Conservation (phyloP, 2,888 invertebrate species). For the Idaea dimidiata region DNA sequence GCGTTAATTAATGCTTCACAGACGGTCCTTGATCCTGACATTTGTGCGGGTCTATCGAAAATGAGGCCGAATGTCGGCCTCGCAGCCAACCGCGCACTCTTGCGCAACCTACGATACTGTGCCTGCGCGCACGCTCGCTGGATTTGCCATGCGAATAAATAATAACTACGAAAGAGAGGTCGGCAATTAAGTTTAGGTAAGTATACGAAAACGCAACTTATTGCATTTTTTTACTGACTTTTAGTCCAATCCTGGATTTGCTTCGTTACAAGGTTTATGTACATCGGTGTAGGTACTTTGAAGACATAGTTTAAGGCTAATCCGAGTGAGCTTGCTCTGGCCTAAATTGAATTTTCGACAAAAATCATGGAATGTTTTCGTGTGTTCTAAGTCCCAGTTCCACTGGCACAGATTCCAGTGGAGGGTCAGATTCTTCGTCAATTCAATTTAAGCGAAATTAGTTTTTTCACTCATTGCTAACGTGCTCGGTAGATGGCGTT, state of each 20-base stretch:
- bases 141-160: not conserved
- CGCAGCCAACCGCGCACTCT: constrained; percentile 37
- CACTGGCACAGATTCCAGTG: too few species aligned
- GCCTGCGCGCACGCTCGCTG: constrained; percentile 36
- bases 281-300: too few species aligned
- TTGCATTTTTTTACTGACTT: not conserved
- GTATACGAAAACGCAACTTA: not conserved
- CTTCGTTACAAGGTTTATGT: too few species aligned
- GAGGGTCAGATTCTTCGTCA: too few species aligned
- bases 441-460: too few species aligned
- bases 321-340: too few species aligned
- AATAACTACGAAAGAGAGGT: constrained; percentile 2
- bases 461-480: not conserved
- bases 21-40: constrained; percentile 69
- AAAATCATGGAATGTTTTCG: too few species aligned
- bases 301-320: too few species aligned
- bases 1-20: constrained; percentile 29
- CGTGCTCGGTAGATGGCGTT: not conserved
- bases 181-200: not conserved
- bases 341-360: too few species aligned
- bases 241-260: too few species aligned
- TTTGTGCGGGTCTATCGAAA: constrained; percentile 50
- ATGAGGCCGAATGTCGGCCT: constrained; percentile 61
- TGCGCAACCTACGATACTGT: constrained; percentile 20
- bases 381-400: too few species aligned